phyloP scores from a whole-genome alignment of 1,140 invertebrate species.

The Orchesella cincta region DNA sequence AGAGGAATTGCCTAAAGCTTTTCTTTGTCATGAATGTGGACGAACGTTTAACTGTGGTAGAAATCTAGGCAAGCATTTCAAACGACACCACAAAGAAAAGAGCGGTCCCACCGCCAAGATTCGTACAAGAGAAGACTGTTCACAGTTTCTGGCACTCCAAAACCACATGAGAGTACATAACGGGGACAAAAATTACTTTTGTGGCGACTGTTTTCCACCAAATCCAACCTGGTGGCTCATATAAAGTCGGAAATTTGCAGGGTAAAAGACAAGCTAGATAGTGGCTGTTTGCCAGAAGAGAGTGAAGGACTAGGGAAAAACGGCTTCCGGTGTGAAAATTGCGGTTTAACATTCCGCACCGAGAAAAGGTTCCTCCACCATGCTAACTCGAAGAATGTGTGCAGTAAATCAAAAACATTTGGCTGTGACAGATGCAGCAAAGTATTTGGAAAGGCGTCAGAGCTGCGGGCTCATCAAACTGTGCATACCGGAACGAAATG shows the following conservation, averaged over 20 bases:
- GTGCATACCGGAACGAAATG: constrained; percentile 39
- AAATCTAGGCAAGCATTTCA: constrained; percentile 6
- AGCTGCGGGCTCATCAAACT: constrained; percentile 29
- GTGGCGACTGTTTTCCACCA: not conserved
- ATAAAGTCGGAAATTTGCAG: not conserved
- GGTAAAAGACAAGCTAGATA: not conserved
- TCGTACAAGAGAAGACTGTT: not conserved
- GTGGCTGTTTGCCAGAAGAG: not conserved
- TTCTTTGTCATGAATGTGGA: not conserved
- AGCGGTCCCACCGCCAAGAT: too few species aligned
- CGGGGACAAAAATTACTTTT: constrained; percentile 1
- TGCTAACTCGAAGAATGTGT: not conserved
- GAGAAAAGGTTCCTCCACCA: not conserved
- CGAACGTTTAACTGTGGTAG: not conserved
- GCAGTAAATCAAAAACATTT: constrained; percentile 15
- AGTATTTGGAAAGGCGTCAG: constrained; percentile 31
- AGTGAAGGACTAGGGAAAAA: not conserved
- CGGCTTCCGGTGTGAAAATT: not conserved
- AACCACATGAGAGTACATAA: not conserved
- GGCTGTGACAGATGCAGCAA: constrained; percentile 28
- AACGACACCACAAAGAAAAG: not conserved
- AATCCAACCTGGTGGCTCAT: constrained; percentile 10
- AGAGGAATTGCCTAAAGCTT: too few species aligned
- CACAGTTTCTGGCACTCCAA: not conserved
- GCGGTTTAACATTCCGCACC: not conserved